Evolutionary conservation across 2,888 invertebrate species (phyloP).

Genomic region (Cephus sareptanus): DNA sequence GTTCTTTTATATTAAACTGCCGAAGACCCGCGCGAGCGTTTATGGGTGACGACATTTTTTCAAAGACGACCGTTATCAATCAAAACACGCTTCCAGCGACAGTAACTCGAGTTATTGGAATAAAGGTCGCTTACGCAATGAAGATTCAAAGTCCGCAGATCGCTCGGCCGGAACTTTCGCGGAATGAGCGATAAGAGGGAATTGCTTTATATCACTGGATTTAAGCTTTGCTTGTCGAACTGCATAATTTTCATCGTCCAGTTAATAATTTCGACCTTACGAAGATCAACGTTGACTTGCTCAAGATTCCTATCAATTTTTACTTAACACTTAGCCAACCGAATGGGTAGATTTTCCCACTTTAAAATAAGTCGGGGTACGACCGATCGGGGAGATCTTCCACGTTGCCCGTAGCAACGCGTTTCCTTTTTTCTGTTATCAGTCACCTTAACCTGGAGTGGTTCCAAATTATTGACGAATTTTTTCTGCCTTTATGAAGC

Average conservation of each 20-base stretch:
- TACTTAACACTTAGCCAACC: no score
- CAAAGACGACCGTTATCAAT: constrained; percentile 53
- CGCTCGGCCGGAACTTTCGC: constrained; percentile 6
- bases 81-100: background rate
- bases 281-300: no score
- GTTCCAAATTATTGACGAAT: no score
- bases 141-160: constrained; percentile 37
- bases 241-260: background rate
- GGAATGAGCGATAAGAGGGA: constrained; percentile 22
- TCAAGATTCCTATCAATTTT: no score
- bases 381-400: no score
- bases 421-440: no score
- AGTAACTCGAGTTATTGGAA: constrained; percentile 8
- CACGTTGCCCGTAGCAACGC: no score
- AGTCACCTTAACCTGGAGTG: no score
- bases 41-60: background rate
- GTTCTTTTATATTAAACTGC: background rate
- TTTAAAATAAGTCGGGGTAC: no score
- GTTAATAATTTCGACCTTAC: background rate
- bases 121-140: constrained; percentile 36
- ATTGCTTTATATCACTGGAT: background rate
- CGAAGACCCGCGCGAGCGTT: background rate
- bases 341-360: no score
- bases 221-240: background rate
- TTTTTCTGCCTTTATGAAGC: no score